These are phyloP conservation scores for Zosterops borbonicus DNA, from an alignment of 2,113 vertebrate genomes.

Conservation along the genomic window DNA sequence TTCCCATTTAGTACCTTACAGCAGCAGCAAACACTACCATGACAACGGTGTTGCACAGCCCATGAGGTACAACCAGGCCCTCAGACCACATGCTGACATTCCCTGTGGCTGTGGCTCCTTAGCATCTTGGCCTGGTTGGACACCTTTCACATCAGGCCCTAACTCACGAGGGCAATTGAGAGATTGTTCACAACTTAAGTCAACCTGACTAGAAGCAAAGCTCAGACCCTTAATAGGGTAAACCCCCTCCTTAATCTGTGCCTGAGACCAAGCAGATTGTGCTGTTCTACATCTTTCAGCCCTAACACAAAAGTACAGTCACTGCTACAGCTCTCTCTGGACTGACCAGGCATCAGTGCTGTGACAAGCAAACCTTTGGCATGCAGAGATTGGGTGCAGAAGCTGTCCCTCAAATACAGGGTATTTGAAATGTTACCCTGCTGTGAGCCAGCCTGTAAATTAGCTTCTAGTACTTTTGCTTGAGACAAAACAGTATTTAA, in stretches of 20 bases:
- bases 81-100: background rate
- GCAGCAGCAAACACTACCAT: background rate
- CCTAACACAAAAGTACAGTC: background rate
- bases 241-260: background rate
- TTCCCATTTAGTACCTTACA: background rate
- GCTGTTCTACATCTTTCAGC: background rate
- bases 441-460: background rate
- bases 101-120: background rate
- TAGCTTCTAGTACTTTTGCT: background rate
- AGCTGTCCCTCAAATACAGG: background rate
- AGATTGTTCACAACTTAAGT: background rate
- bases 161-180: background rate
- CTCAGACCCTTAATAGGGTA: background rate
- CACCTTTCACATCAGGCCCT: background rate
- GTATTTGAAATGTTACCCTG: background rate
- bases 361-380: background rate
- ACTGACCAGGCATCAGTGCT: background rate
- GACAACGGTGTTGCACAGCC: fast-evolving
- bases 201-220: background rate
- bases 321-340: background rate
- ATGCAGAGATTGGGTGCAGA: fast-evolving
- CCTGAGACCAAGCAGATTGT: background rate
- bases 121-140: background rate
- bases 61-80: background rate
- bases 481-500: background rate